phyloP scores from a whole-genome alignment of 2,113 vertebrate genomes.

The Himantopus leucocephalus region DNA sequence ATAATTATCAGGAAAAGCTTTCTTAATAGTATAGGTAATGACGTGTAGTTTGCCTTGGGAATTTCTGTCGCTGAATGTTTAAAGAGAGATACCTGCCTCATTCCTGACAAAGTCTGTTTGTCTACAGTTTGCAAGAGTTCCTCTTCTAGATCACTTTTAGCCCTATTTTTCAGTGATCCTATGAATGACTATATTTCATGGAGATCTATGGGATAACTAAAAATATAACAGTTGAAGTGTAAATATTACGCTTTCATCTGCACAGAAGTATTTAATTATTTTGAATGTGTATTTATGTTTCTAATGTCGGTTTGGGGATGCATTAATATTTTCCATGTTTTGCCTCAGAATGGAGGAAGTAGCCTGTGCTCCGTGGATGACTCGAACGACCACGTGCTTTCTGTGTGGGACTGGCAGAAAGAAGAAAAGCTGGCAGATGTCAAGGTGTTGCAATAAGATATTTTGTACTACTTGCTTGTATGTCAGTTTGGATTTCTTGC shows the following conservation, averaged over 20 bases:
- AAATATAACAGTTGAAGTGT: neutral
- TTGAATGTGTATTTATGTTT: neutral
- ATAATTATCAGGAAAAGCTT: neutral
- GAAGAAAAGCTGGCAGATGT: slow-evolving; percentile 92
- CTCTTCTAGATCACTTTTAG: neutral
- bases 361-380: slow-evolving; percentile 92
- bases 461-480: slow-evolving; percentile 34
- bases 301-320: neutral
- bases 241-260: neutral
- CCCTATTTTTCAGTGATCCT: neutral
- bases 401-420: slow-evolving; percentile 98
- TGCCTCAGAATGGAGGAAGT: slow-evolving; percentile 90
- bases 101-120: neutral
- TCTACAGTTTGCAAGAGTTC: neutral
- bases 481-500: slow-evolving; percentile 10
- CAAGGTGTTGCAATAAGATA: slow-evolving; percentile 81
- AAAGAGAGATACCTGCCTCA: neutral
- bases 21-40: neutral
- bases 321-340: neutral
- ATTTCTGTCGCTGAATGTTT: neutral
- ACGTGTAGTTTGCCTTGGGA: neutral
- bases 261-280: neutral
- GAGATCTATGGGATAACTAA: neutral
- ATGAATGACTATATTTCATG: neutral
- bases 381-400: slow-evolving; percentile 95